Conservation (phyloP, 1,140 invertebrate genomes). For the Cydia splendana region DNA sequence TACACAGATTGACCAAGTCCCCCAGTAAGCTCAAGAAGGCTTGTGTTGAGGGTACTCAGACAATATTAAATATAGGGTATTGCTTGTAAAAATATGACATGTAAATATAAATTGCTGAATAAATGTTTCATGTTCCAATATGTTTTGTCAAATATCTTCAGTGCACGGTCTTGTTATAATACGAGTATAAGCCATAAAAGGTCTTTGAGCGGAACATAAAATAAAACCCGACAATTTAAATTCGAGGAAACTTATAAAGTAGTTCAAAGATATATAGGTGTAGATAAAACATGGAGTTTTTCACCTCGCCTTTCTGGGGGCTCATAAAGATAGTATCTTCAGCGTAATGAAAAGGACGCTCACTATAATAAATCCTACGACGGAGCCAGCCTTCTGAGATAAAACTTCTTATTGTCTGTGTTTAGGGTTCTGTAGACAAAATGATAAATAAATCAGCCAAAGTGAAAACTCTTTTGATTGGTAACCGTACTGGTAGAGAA, state of each 20-base stretch:
- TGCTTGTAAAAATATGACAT: too few relatives aligned
- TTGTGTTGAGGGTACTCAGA: too few relatives aligned
- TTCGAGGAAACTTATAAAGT: slow-evolving; percentile 4
- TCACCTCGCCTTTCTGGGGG: slow-evolving; percentile 1
- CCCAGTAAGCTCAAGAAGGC: too few relatives aligned
- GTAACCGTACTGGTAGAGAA: too few relatives aligned
- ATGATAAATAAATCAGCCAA: background rate
- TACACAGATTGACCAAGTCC: too few relatives aligned
- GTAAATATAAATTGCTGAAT: too few relatives aligned
- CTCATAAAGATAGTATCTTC: slow-evolving; percentile 31
- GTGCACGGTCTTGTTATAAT: too few relatives aligned
- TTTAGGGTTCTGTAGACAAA: background rate
- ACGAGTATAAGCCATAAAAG: too few relatives aligned
- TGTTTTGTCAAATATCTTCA: too few relatives aligned
- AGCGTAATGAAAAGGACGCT: slow-evolving; percentile 24
- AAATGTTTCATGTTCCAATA: too few relatives aligned
- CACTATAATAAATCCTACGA: background rate
- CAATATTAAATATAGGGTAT: too few relatives aligned
- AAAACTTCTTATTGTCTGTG: background rate
- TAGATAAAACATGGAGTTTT: slow-evolving; percentile 2
- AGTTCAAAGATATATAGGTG: background rate
- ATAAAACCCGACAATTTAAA: background rate
- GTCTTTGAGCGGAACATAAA: background rate
- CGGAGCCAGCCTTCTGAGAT: slow-evolving; percentile 5
- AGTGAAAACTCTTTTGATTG: too few relatives aligned